phyloP scores from a whole-genome alignment of 2,113 vertebrate species.

The Carassius carassius region DNA sequence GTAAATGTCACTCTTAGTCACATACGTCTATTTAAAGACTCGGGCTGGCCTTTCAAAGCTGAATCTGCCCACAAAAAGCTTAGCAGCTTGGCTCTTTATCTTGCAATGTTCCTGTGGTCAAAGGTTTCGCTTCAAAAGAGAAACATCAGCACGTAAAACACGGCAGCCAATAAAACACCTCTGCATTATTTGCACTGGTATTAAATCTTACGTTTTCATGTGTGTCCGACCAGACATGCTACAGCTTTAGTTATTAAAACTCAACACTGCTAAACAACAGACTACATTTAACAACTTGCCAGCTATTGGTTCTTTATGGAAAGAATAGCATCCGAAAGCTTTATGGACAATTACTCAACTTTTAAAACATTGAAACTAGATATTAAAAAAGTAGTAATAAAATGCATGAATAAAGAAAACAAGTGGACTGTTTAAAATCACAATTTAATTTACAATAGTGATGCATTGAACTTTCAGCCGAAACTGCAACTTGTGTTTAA shows the following conservation, averaged over 20 bases:
- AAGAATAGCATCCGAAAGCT: background rate
- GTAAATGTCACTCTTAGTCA: constrained; percentile 33
- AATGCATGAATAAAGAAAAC: no score
- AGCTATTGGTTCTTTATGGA: no score
- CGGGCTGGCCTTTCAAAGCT: constrained; percentile 33
- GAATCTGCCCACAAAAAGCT: background rate
- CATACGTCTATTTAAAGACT: constrained; percentile 23
- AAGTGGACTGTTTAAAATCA: no score
- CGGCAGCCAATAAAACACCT: constrained; percentile 55
- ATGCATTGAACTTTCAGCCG: background rate
- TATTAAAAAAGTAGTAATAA: no score
- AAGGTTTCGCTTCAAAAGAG: constrained; percentile 57
- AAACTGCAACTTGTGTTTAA: no score
- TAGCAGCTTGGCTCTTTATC: constrained; percentile 14
- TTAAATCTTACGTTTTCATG: background rate
- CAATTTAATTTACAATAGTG: background rate
- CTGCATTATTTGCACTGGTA: background rate
- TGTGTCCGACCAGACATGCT: background rate
- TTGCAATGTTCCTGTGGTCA: constrained; percentile 1
- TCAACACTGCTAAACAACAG: background rate
- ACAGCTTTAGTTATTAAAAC: background rate
- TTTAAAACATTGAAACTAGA: background rate
- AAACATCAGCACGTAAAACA: constrained; percentile 64
- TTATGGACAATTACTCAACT: background rate
- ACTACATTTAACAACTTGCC: background rate